phyloP scores from a whole-genome alignment of 1,140 invertebrate genomes.

The Drosophila mojavensis region DNA sequence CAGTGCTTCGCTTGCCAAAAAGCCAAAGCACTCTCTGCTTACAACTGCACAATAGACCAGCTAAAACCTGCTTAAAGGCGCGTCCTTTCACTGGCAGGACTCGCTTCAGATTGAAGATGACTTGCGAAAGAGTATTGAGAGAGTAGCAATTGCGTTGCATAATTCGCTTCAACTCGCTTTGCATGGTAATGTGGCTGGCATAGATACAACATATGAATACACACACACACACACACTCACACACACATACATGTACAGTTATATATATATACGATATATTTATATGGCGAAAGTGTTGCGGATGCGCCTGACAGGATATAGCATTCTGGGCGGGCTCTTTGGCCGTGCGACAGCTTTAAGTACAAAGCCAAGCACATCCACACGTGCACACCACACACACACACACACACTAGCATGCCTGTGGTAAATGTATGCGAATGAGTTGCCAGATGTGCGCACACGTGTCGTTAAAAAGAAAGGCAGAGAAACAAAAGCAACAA shows the following conservation, averaged over 20 bases:
- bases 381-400: slow-evolving; percentile 7
- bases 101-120: slow-evolving; percentile 10
- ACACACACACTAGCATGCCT: slow-evolving; percentile 1
- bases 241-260: background rate
- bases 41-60: background rate
- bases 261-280: background rate
- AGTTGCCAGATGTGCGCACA: slow-evolving; percentile 72
- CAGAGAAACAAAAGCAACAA: slow-evolving; percentile 32
- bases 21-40: no score
- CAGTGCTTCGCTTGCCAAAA: no score
- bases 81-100: background rate
- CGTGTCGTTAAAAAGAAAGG: slow-evolving; percentile 61
- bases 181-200: slow-evolving; percentile 34
- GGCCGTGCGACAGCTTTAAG: slow-evolving; percentile 66
- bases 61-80: background rate
- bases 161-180: slow-evolving; percentile 31
- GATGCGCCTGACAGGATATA: slow-evolving; percentile 69
- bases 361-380: slow-evolving; percentile 66
- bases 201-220: slow-evolving; percentile 15
- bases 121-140: slow-evolving; percentile 24
- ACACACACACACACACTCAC: background rate
- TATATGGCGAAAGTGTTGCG: slow-evolving; percentile 59
- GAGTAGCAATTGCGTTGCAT: slow-evolving; percentile 7
- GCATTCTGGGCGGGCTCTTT: slow-evolving; percentile 45
- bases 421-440: slow-evolving; percentile 42